These are phyloP conservation scores for Canis aureus DNA, from an alignment of 2,113 vertebrate genomes.

Conservation along the genomic window DNA sequence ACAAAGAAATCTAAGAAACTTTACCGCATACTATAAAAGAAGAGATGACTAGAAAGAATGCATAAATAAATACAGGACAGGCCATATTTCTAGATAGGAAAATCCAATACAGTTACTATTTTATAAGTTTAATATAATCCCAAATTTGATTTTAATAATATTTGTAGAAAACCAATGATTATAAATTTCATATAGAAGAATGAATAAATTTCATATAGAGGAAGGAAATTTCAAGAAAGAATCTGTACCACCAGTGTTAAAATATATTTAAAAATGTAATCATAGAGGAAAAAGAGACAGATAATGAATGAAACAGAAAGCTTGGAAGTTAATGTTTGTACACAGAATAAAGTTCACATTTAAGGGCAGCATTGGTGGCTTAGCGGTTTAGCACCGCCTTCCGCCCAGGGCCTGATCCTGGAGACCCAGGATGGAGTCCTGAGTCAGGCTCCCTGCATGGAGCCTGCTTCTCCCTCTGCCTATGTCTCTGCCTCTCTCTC, in stretches of 20 bases:
- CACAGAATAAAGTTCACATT: background rate
- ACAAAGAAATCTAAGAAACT: background rate
- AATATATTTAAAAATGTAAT: background rate
- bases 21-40: background rate
- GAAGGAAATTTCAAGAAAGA: slow-evolving; percentile 19
- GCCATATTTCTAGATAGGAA: background rate
- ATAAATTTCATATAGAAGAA: slow-evolving; percentile 24
- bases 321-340: background rate
- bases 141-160: slow-evolving; percentile 41
- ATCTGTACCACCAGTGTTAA: background rate
- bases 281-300: background rate
- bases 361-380: too few relatives aligned
- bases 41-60: background rate
- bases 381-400: too few relatives aligned
- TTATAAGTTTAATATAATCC: background rate
- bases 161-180: background rate
- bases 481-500: too few relatives aligned
- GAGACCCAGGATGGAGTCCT: too few relatives aligned
- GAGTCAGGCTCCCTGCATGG: too few relatives aligned
- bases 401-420: too few relatives aligned
- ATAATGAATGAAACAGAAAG: background rate
- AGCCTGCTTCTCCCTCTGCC: too few relatives aligned
- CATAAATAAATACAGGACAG: background rate
- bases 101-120: background rate
- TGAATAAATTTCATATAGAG: slow-evolving; percentile 26